These are phyloP conservation scores for Ictalurus punctatus DNA, from an alignment of 2,113 vertebrate genomes.

Conservation along the genomic window DNA sequence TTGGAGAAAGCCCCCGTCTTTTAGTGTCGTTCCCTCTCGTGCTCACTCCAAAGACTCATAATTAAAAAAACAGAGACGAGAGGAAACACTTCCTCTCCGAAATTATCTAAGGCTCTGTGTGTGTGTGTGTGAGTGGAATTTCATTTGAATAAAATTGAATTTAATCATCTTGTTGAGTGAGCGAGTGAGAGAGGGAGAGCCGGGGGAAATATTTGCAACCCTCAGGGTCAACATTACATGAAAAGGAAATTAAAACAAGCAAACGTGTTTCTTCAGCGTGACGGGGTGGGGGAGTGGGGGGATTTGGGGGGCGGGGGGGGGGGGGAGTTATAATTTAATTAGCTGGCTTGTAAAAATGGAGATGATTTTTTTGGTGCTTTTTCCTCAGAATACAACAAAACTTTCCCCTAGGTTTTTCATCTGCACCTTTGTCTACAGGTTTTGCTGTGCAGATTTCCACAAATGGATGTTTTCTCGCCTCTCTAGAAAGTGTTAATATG, in stretches of 20 bases:
- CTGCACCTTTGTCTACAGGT: neutral
- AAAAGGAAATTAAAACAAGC: constrained; percentile 63
- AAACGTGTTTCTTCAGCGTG: constrained; percentile 57
- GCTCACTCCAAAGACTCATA: constrained; percentile 35
- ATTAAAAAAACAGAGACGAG: constrained; percentile 44
- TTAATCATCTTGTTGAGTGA: constrained; percentile 56
- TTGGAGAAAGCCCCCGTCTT: constrained; percentile 36
- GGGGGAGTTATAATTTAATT: constrained; percentile 50
- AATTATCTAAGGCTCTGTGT: constrained; percentile 46
- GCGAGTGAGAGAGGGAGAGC: constrained; percentile 28
- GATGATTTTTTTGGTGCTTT: constrained; percentile 28
- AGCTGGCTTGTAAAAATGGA: constrained; percentile 39
- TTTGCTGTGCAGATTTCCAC: neutral
- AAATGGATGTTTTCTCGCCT: neutral
- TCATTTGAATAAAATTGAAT: constrained; percentile 65
- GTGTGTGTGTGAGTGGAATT: constrained; percentile 44
- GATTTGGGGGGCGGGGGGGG: too few species aligned
- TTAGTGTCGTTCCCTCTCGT: constrained; percentile 10
- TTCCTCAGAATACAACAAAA: constrained; percentile 10
- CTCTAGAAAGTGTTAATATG: neutral
- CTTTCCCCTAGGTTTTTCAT: neutral
- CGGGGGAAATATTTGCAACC: constrained; percentile 49
- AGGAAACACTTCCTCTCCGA: constrained; percentile 49
- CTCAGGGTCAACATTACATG: constrained; percentile 60
- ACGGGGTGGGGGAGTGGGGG: neutral